Conservation (phyloP, 2,888 invertebrate species). For the Herminia tarsipennalis region DNA sequence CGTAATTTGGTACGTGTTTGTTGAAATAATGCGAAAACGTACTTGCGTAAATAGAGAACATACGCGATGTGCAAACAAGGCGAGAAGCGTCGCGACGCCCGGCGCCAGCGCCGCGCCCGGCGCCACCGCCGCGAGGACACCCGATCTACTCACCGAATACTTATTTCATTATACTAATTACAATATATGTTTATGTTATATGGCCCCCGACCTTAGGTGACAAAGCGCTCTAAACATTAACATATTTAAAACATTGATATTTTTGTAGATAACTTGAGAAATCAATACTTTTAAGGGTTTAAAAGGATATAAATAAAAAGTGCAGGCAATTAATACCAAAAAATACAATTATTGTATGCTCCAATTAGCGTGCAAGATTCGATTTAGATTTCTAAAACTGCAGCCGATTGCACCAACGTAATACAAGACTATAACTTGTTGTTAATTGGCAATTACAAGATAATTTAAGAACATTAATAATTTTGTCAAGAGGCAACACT, state of each 20-base stretch:
- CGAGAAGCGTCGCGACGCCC: conserved; percentile 67
- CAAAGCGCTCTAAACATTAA: conserved; percentile 15
- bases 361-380: no score
- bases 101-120: conserved; percentile 56
- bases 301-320: no score
- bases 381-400: conserved; percentile 6
- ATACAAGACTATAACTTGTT: conserved; percentile 22
- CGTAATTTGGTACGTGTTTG: conserved; percentile 64
- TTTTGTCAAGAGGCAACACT: conserved; percentile 42
- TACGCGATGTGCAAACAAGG: conserved; percentile 74
- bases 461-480: conserved; percentile 47
- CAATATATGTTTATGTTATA: conserved; percentile 28
- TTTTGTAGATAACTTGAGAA: no score
- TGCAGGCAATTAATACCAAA: no score
- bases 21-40: conserved; percentile 70
- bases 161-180: conserved; percentile 55
- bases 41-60: conserved; percentile 78
- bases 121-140: conserved; percentile 60
- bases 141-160: conserved; percentile 50
- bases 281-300: no score
- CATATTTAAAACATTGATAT: no score
- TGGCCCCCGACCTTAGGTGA: conserved; percentile 32
- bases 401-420: conserved; percentile 11
- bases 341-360: no score
- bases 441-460: conserved; percentile 37